Conservation (phyloP, 2,888 invertebrate species). For the Stenchaetothrips biformis region DNA sequence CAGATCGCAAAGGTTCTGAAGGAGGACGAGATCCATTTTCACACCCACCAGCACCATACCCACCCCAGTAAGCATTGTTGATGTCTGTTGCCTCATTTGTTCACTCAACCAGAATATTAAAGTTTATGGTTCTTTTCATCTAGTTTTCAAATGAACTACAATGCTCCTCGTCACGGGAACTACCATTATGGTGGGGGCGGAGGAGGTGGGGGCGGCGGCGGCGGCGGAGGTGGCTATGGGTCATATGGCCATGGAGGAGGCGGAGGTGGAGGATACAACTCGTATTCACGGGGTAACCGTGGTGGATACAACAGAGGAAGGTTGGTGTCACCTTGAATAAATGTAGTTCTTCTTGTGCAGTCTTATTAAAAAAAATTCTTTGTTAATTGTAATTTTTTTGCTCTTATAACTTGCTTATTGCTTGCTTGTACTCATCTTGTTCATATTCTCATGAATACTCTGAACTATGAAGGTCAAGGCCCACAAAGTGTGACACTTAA, state of each 20-base stretch:
- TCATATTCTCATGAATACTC: background rate
- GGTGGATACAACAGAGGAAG: slow-evolving; percentile 50
- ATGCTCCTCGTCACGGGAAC: slow-evolving; percentile 27
- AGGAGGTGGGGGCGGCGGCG: slow-evolving; percentile 40
- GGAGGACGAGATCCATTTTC: background rate
- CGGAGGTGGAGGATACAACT: slow-evolving; percentile 44
- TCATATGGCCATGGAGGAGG: slow-evolving; percentile 44
- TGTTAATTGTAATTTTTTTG: slow-evolving; percentile 19
- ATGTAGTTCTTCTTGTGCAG: slow-evolving; percentile 32
- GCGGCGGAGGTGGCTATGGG: slow-evolving; percentile 43
- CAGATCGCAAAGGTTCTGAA: slow-evolving; percentile 44
- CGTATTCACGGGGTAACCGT: slow-evolving; percentile 46
- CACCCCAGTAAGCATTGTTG: slow-evolving; percentile 34
- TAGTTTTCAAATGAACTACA: slow-evolving; percentile 40
- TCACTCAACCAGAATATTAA: background rate
- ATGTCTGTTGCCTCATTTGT: background rate
- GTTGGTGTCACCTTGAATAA: slow-evolving; percentile 40
- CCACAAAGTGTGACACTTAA: background rate
- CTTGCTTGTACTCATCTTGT: background rate
- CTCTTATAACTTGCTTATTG: background rate
- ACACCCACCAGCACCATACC: slow-evolving; percentile 39
- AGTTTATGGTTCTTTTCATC: slow-evolving; percentile 12
- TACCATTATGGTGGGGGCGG: slow-evolving; percentile 37
- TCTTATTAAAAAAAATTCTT: background rate
- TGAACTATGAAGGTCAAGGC: background rate